phyloP scores from a whole-genome alignment of 37 sponge, comb jelly and placozoan species.

The Beroe ovata region DNA sequence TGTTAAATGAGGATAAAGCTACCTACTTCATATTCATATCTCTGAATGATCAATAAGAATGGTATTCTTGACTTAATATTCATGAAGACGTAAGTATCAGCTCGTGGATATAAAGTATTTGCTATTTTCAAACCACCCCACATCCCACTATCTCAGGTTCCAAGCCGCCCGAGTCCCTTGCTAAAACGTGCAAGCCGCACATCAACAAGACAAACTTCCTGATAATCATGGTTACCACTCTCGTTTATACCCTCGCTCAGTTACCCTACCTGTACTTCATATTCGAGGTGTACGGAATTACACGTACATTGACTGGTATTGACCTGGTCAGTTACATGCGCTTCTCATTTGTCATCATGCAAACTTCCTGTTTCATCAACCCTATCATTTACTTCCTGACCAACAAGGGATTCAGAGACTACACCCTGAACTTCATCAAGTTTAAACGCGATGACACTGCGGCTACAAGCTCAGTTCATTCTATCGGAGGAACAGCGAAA shows the following conservation, averaged over 20 bases:
- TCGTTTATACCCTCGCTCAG: constrained; percentile 32
- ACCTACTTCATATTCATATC: no score
- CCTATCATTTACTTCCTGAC: constrained; percentile 61
- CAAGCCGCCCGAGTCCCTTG: not conserved
- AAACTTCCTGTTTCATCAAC: constrained; percentile 55
- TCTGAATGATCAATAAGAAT: no score
- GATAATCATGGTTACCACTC: constrained; percentile 19
- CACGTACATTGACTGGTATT: not conserved
- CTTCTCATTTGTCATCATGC: constrained; percentile 45
- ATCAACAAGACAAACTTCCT: constrained; percentile 35
- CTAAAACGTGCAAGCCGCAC: not conserved
- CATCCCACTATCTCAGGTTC: not conserved
- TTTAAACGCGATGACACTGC: not conserved
- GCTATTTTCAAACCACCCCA: no score
- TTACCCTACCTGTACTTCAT: constrained; percentile 47
- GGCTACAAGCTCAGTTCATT: not conserved
- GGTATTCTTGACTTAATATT: no score
- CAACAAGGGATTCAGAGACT: constrained; percentile 36
- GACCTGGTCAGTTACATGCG: not conserved
- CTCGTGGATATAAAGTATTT: no score
- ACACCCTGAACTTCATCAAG: not conserved
- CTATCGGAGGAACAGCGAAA: no score
- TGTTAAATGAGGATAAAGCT: no score
- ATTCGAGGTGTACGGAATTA: constrained; percentile 38
- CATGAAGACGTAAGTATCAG: no score